phyloP scores from a whole-genome alignment of 2,888 invertebrate genomes.

The Diloba caeruleocephala region DNA sequence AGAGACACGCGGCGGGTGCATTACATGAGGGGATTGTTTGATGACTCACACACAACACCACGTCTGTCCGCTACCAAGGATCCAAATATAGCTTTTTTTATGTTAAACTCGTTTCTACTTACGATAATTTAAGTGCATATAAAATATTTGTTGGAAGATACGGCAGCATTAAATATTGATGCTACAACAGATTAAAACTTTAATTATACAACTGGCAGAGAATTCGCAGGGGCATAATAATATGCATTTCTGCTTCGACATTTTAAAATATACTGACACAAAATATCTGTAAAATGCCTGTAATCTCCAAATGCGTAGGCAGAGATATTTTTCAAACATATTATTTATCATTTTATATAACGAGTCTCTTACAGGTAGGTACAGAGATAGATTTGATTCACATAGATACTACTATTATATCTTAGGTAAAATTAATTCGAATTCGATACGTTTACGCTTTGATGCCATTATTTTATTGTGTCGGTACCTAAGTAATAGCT shows the following conservation, averaged over 20 bases:
- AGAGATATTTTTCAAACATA: too few species aligned
- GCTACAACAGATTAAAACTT: conserved; percentile 18
- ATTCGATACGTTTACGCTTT: too few species aligned
- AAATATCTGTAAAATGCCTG: too few species aligned
- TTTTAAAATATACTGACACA: not conserved
- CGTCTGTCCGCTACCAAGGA: conserved; percentile 37
- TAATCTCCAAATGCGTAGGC: too few species aligned
- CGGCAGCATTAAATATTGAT: conserved; percentile 11
- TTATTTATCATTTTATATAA: too few species aligned
- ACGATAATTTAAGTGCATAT: conserved; percentile 23
- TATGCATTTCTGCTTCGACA: conserved; percentile 14
- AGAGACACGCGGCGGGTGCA: conserved; percentile 61
- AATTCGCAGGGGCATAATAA: conserved; percentile 14
- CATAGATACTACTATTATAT: too few species aligned
- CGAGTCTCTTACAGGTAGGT: too few species aligned
- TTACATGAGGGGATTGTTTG: conserved; percentile 55
- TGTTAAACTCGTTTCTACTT: conserved; percentile 39
- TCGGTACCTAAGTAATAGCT: too few species aligned
- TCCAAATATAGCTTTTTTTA: conserved; percentile 44
- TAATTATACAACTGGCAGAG: not conserved
- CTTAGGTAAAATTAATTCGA: too few species aligned
- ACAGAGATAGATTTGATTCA: too few species aligned
- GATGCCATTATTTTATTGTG: too few species aligned
- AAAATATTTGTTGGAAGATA: conserved; percentile 39
- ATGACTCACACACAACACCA: conserved; percentile 64